phyloP scores from a whole-genome alignment of 2,113 vertebrate species.

The Lepus timidus region DNA sequence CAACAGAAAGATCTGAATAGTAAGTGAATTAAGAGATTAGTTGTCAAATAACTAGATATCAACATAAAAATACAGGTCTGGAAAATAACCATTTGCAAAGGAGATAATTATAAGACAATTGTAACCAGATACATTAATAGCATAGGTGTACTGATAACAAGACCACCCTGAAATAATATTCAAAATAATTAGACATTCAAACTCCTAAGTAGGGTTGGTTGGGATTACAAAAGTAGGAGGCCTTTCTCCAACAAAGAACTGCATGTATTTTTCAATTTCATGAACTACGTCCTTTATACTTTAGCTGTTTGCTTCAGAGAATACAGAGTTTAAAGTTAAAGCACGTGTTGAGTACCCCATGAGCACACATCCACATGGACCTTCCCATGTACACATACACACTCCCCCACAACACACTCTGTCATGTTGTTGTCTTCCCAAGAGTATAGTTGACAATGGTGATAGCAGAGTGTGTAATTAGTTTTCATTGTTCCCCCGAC shows the following conservation, averaged over 20 bases:
- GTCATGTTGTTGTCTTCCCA: slow-evolving; percentile 80
- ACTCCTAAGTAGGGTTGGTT: background rate
- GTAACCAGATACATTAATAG: background rate
- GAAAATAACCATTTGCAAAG: background rate
- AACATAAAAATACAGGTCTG: background rate
- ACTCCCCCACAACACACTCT: slow-evolving; percentile 68
- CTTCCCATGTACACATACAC: slow-evolving; percentile 27
- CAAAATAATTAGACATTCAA: background rate
- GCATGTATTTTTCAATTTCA: background rate
- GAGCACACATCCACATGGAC: slow-evolving; percentile 14
- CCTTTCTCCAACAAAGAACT: background rate
- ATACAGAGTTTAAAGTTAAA: background rate
- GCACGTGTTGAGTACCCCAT: slow-evolving; percentile 5
- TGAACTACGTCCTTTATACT: background rate
- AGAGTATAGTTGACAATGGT: slow-evolving; percentile 83
- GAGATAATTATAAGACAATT: background rate
- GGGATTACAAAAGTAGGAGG: background rate
- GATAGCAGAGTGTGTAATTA: slow-evolving; percentile 88
- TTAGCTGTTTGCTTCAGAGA: background rate
- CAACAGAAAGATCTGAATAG: background rate
- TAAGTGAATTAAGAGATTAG: background rate
- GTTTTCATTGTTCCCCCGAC: slow-evolving; percentile 89
- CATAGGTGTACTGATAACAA: background rate
- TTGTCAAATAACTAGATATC: background rate
- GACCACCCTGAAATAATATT: slow-evolving; percentile 22